Evolutionary conservation across 2,797 vertebrate species (phyloP), one percentile per base, ranked within the genome.

Genomic region (Poeciliopsis paucimaculata): DNA sequence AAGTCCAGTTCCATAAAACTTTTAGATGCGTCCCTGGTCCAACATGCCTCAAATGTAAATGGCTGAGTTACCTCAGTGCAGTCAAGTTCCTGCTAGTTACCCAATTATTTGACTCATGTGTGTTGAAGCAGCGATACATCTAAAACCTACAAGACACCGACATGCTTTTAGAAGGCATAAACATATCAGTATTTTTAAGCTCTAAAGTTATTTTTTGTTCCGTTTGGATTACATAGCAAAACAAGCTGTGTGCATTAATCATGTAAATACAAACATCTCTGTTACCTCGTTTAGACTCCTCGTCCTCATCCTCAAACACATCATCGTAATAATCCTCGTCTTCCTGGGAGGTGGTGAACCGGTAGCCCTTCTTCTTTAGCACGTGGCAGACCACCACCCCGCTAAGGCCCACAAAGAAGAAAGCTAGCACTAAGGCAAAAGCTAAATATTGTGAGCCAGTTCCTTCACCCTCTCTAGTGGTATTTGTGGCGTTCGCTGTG

Each of bases 351-450:
- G 98, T 99, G 45, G 97, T 99, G 93, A 98, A 99, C 18, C 98
- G 97, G 89, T 99, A 99, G 73, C 98, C 98, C 87, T 97, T 99
- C 84, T 94, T 98, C 95, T 98, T 97, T 77, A 99, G 92, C 72
- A 99, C 84, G 73, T 98, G 98, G 87, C 98, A 99, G 95, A 99
- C 97, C 43, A 99, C 91, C 78, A 99, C 95, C 0, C 98, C 98
- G 31, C 97, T 82, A 51, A 99, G 96, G 53, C 98, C 98, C 91
- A 98, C 96, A 41, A 99, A 91, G 91, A 99, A 98, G 95, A 98
- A 99, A 46, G 97, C 84, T 0, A 97, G 97, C 89, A 99, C 96
- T 76, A 99, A 89, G 1, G 91, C 92, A 51, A 97, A 98, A 0
- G 97, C 97, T 0, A 94, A 89, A 79, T 97, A 96, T 55, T 96